phyloP scores from a whole-genome alignment of 1,140 invertebrate genomes.

The Elymnias hypermnestra region DNA sequence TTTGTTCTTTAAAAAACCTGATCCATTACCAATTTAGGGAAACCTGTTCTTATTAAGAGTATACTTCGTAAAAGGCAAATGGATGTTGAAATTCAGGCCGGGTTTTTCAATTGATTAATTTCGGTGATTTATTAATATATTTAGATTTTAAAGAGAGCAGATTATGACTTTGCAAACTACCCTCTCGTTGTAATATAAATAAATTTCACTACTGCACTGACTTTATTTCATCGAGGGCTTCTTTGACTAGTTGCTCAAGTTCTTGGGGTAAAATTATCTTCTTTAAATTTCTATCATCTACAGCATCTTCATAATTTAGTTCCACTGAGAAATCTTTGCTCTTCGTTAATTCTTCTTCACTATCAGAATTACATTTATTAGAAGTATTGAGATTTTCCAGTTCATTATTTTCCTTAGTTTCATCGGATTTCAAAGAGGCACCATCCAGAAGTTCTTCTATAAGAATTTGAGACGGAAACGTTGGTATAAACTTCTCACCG shows the following conservation, averaged over 20 bases:
- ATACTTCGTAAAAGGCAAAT: too few species aligned
- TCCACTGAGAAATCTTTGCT: conserved; percentile 19
- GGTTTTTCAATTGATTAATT: too few species aligned
- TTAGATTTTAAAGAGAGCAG: too few species aligned
- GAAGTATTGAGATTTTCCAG: conserved; percentile 20
- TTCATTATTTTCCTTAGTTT: conserved; percentile 42
- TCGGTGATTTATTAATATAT: too few species aligned
- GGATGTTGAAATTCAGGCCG: too few species aligned
- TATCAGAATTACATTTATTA: conserved; percentile 36
- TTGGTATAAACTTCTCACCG: conserved; percentile 61
- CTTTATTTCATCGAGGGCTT: conserved; percentile 65
- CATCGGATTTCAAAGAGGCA: conserved; percentile 55
- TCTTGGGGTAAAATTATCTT: conserved; percentile 60
- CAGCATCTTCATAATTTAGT: conserved; percentile 25
- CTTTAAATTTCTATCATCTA: conserved; percentile 25
- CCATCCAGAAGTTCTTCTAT: conserved; percentile 60
- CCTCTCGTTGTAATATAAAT: too few species aligned
- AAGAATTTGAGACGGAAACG: conserved; percentile 71
- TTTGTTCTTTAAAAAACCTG: too few species aligned
- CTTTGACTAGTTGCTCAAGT: conserved; percentile 62
- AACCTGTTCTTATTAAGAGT: too few species aligned
- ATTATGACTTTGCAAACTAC: too few species aligned
- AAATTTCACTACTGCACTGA: conserved; percentile 12
- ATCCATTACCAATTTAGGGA: too few species aligned
- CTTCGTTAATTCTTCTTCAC: conserved; percentile 34